These are phyloP conservation scores for Trichopoda pennipes DNA, from an alignment of 2,888 invertebrate species.

Conservation along the genomic window DNA sequence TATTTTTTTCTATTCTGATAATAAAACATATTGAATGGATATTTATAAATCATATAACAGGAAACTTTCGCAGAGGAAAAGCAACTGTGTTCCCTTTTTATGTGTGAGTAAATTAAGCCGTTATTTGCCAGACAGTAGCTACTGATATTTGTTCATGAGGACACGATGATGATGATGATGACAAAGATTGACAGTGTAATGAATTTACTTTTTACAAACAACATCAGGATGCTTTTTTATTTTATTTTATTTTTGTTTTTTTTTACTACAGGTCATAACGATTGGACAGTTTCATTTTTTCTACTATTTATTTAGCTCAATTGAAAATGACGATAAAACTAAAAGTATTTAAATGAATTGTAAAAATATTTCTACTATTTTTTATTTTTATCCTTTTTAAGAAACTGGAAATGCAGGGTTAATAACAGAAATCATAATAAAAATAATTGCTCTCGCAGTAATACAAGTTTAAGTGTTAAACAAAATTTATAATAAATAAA, in stretches of 20 bases:
- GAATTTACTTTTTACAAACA: slow-evolving; percentile 67
- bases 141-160: slow-evolving; percentile 31
- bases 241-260: neutral
- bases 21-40: slow-evolving; percentile 51
- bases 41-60: slow-evolving; percentile 54
- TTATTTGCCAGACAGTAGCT: slow-evolving; percentile 41
- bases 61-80: slow-evolving; percentile 25
- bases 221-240: slow-evolving; percentile 18
- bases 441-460: no score
- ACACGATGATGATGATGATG: slow-evolving; percentile 26
- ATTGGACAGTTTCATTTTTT: slow-evolving; percentile 27
- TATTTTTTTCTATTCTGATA: neutral
- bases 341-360: slow-evolving; percentile 6
- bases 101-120: slow-evolving; percentile 44
- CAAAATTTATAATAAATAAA: no score
- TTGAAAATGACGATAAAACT: slow-evolving; percentile 42
- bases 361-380: slow-evolving; percentile 1
- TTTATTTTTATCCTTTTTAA: neutral
- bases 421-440: no score
- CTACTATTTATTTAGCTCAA: slow-evolving; percentile 58
- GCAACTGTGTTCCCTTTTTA: neutral
- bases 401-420: neutral
- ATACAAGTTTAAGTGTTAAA: no score
- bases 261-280: slow-evolving; percentile 30
- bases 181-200: slow-evolving; percentile 64